Percentiles rank a stretch among this genome's conserved stretches.
Evolutionary conservation across 2,888 invertebrate genomes (phyloP).

Genomic region (Branchipolynoe longqiensis): DNA sequence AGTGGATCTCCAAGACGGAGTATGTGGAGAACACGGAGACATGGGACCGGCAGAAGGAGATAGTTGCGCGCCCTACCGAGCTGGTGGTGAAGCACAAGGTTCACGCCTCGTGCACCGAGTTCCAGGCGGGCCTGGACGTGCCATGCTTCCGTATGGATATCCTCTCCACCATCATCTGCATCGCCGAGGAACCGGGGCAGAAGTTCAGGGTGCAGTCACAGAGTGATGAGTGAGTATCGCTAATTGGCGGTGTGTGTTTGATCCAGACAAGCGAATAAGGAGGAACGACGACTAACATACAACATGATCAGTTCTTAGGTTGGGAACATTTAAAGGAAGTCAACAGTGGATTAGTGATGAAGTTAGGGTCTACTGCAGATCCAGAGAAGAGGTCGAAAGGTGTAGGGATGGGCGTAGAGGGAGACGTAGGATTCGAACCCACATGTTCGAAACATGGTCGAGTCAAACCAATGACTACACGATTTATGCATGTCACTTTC

Average conservation of each 20-base stretch:
- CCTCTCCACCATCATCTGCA: conserved; percentile 52
- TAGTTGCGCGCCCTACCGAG: conserved; percentile 60
- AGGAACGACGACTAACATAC: too few species aligned
- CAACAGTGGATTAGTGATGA: too few species aligned
- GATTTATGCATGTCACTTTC: too few species aligned
- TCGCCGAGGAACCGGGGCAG: conserved; percentile 58
- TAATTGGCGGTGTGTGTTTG: too few species aligned
- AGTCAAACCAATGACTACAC: too few species aligned
- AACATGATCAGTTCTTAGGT: not conserved
- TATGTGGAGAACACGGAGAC: conserved; percentile 63
- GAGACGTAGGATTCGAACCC: too few species aligned
- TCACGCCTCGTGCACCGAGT: conserved; percentile 54
- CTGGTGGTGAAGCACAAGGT: conserved; percentile 59
- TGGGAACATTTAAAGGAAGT: not conserved
- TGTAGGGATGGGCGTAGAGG: too few species aligned
- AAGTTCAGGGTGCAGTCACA: conserved; percentile 57
- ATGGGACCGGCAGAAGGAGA: conserved; percentile 65
- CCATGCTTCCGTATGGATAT: conserved; percentile 59
- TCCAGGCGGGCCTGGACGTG: conserved; percentile 33
- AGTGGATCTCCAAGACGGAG: conserved; percentile 66
- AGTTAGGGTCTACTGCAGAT: too few species aligned
- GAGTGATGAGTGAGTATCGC: conserved; percentile 52
- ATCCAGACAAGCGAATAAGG: too few species aligned
- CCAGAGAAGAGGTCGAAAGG: too few species aligned
- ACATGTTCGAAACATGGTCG: too few species aligned